Conservation (phyloP, 1,140 invertebrate genomes). For the Halesus radiatus region DNA sequence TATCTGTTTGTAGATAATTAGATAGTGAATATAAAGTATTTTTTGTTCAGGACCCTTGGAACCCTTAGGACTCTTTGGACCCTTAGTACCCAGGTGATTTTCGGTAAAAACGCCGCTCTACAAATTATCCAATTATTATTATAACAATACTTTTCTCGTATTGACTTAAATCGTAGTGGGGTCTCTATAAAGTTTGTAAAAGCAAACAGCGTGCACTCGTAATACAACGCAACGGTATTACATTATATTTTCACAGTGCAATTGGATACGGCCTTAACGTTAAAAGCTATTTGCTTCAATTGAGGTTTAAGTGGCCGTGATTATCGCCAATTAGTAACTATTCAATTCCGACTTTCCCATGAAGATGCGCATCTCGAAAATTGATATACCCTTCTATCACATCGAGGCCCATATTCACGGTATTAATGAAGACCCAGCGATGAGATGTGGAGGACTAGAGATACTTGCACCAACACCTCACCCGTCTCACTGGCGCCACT, state of each 20-base stretch:
- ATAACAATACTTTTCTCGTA: too few relatives aligned
- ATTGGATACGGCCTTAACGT: neutral
- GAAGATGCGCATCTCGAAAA: conserved; percentile 23
- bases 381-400: conserved; percentile 7
- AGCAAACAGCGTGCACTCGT: neutral
- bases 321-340: conserved; percentile 24
- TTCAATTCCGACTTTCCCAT: conserved; percentile 8
- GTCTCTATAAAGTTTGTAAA: too few relatives aligned
- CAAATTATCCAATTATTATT: too few relatives aligned
- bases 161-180: too few relatives aligned
- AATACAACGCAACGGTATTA: neutral
- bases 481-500: conserved; percentile 50
- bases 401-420: neutral
- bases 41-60: too few relatives aligned
- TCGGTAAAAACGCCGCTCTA: too few relatives aligned
- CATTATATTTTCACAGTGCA: too few relatives aligned
- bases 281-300: conserved; percentile 11
- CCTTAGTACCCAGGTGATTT: too few relatives aligned
- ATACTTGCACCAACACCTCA: neutral
- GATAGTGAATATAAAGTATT: too few relatives aligned
- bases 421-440: neutral
- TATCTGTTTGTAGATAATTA: too few relatives aligned
- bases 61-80: too few relatives aligned
- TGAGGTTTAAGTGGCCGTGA: conserved; percentile 10
- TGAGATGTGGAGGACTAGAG: neutral